Percentiles rank a stretch among this genome's conserved stretches.
phyloP scores from a whole-genome alignment of 2,113 vertebrate genomes.

The Sardina pilchardus region DNA sequence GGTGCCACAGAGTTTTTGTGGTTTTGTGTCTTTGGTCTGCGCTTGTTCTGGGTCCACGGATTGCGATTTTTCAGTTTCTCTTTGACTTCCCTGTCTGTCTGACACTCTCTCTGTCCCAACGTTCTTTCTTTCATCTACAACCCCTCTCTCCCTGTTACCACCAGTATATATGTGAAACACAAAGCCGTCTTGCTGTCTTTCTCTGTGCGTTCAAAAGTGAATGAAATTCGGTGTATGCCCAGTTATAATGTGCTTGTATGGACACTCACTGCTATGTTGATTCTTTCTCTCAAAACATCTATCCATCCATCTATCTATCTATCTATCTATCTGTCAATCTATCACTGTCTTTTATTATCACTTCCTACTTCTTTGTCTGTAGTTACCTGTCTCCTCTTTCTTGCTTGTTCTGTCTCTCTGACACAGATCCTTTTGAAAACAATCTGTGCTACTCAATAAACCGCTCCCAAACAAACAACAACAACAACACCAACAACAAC shows the following conservation, averaged over 20 bases:
- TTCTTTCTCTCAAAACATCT: background rate
- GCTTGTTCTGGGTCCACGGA: slow-evolving; percentile 29
- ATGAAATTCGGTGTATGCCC: background rate
- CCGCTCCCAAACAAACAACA: background rate
- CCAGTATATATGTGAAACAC: background rate
- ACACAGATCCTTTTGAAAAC: background rate
- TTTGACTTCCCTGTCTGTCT: background rate
- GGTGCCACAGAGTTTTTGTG: background rate
- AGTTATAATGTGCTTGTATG: background rate
- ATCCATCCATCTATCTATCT: background rate
- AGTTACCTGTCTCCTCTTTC: background rate
- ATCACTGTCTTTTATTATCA: background rate
- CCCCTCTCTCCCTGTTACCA: too few relatives aligned
- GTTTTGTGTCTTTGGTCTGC: background rate
- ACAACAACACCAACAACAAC: background rate
- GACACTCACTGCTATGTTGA: background rate
- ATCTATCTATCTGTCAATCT: background rate
- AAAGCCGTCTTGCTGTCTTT: background rate
- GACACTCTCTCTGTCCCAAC: background rate
- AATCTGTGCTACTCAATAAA: slow-evolving; percentile 29
- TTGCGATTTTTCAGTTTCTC: background rate
- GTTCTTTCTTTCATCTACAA: too few relatives aligned
- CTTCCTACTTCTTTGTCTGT: background rate
- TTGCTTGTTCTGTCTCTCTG: background rate
- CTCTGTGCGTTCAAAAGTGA: background rate